Percentiles rank a stretch among this genome's conserved stretches.
Conservation (phyloP, 2,888 invertebrate genomes). For the Phytoseiulus persimilis region DNA sequence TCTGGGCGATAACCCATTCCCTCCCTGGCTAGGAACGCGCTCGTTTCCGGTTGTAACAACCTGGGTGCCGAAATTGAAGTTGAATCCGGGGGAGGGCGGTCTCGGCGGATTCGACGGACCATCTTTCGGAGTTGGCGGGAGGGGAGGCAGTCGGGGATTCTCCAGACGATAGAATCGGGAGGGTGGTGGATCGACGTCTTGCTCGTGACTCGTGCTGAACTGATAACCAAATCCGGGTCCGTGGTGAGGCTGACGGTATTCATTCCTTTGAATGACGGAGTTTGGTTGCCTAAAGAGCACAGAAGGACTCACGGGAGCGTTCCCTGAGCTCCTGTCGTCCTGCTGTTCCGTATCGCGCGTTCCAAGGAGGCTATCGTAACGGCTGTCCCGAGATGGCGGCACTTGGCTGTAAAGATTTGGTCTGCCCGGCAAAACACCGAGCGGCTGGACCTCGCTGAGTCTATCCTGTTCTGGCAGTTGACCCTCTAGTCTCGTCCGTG, state of each 20-base stretch:
- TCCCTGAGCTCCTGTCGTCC: neutral
- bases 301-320: neutral
- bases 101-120: neutral
- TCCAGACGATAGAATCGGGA: neutral
- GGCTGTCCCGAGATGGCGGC: too few species aligned
- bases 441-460: too few species aligned
- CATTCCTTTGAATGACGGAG: neutral
- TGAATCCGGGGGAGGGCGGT: neutral
- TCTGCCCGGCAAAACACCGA: too few species aligned
- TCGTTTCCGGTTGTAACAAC: neutral
- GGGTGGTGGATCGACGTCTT: neutral
- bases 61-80: neutral
- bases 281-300: neutral
- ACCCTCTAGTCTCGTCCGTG: neutral
- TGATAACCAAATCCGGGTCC: slow-evolving; percentile 10
- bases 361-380: too few species aligned
- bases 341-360: neutral
- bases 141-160: neutral
- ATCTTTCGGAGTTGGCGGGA: neutral
- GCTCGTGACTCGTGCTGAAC: neutral
- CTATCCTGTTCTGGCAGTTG: neutral
- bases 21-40: neutral
- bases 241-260: slow-evolving; percentile 20
- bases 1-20: neutral
- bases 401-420: too few species aligned